phyloP scores from a whole-genome alignment of 2,797 vertebrate genomes.

The Harpagifer antarcticus region DNA sequence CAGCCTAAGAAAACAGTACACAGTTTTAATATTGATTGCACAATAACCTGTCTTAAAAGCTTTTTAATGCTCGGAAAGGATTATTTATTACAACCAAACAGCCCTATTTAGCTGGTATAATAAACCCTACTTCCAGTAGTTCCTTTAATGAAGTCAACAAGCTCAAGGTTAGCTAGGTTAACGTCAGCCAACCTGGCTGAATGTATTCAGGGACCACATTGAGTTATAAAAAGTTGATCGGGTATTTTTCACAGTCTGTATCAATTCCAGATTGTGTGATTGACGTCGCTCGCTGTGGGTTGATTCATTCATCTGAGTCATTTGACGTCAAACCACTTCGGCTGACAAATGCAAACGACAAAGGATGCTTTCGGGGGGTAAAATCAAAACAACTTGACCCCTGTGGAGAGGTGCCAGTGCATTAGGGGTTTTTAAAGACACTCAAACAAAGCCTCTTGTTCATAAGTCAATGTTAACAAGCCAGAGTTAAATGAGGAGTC shows the following conservation, averaged over 20 bases:
- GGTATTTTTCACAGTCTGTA: conserved; percentile 14
- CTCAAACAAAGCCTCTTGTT: conserved; percentile 26
- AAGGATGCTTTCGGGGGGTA: conserved; percentile 34
- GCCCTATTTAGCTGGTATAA: not conserved
- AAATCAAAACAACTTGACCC: conserved; percentile 58
- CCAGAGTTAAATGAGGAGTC: not conserved
- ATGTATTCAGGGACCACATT: not conserved
- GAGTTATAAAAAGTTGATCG: conserved; percentile 20
- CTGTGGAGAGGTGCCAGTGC: conserved; percentile 34
- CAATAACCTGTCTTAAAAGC: conserved; percentile 2
- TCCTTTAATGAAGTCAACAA: conserved; percentile 1
- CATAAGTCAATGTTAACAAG: conserved; percentile 25
- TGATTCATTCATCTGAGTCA: conserved; percentile 41
- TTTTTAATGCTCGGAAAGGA: not conserved
- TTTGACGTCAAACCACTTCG: conserved; percentile 28
- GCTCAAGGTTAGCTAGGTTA: conserved; percentile 7
- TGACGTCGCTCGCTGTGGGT: conserved; percentile 9
- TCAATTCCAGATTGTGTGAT: conserved; percentile 14
- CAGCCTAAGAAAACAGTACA: not conserved
- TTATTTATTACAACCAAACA: not conserved
- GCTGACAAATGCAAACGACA: conserved; percentile 34
- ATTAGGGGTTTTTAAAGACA: conserved; percentile 38
- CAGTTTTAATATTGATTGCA: not conserved
- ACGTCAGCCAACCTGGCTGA: conserved; percentile 1
- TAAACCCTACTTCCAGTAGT: not conserved